Base-by-base conservation (phyloP, 2,888 invertebrate genomes). In the Ceramica pisi region DNA sequence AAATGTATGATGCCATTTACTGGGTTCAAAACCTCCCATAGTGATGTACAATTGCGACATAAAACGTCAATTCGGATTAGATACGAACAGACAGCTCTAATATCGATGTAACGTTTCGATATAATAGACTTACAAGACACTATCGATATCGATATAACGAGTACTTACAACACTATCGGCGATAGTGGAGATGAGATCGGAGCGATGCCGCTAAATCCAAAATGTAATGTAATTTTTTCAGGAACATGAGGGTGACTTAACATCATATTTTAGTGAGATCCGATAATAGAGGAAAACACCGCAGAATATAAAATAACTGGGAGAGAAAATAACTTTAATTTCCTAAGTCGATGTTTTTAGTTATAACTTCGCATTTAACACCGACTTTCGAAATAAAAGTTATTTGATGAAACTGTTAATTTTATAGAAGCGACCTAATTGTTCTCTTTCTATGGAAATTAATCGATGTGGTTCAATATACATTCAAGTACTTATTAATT, bases 21-120 rank as follows among this genome's bases (percentile, higher is more conserved):
- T 35, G n/a, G 23, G 46, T 26, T 61, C 7, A 26, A 78, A 48
- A 57, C 2, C 5, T n/a, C 21, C 48, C 50, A 7, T 23, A 59
- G 19, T 31, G 38, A 31, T 35, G 51, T 48, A 71, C 2, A 26
- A 26, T 46, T 50, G 61, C 12, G 74, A 73, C 56, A 56, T 61
- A 79, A 75, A 72, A 70, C 51, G 59, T 80, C 75, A 75, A 74
- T 79, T 79, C 74, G 64, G 80, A 53, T 75, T 57, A 63, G 51
- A 73, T 75, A 57, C 57, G 51, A 64, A 59, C 38, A 46, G 74
- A 46, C 46, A 80, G 80, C 61, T 76, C 67, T 80, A 80, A 44
- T 41, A 80, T 76, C 80, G 76, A 76, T 76, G 76, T 76, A 51
- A 75, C 41, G 59, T 75, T 76, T 80, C 76, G 67, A 67, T 76